Percentiles rank a stretch among this genome's conserved stretches.
Evolutionary conservation across 2,888 invertebrate genomes (phyloP).

Genomic region (Cordilura impudica): DNA sequence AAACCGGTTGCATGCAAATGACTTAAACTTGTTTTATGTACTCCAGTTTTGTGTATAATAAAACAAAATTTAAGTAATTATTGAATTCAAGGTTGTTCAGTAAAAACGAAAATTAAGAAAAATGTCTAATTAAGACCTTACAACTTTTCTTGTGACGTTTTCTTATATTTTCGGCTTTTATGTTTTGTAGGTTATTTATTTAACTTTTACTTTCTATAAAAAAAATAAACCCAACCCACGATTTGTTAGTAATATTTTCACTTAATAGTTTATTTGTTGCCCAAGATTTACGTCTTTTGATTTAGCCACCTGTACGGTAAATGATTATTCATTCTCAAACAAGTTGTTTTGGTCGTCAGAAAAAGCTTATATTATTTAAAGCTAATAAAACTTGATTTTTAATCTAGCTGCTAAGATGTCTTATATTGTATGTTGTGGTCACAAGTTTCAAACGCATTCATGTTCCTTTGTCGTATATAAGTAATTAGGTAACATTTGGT

Average conservation of each 20-base stretch:
- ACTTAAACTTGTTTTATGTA: conserved; percentile 20
- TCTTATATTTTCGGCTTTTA: too few species aligned
- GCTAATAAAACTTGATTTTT: conserved; percentile 23
- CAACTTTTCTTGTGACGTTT: too few species aligned
- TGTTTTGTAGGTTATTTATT: too few species aligned
- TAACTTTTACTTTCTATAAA: conserved; percentile 21
- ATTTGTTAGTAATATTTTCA: background rate
- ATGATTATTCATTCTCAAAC: conserved; percentile 37
- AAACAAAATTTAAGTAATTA: background rate
- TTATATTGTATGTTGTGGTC: background rate
- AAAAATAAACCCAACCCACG: background rate
- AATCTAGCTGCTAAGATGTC: background rate
- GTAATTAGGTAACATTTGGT: too few species aligned
- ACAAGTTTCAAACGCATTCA: background rate
- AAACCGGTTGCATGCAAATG: background rate
- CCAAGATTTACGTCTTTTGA: conserved; percentile 21
- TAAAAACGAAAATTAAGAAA: background rate
- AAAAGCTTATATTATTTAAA: conserved; percentile 41
- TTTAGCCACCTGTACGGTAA: conserved; percentile 15
- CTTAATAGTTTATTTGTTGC: conserved; percentile 15
- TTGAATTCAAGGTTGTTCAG: conserved; percentile 14
- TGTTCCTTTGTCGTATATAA: too few species aligned
- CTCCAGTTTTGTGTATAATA: background rate
- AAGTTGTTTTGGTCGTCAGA: conserved; percentile 17
- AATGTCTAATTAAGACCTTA: too few species aligned